Percentiles rank a stretch among this genome's conserved stretches.
Conservation (phyloP, 1,140 invertebrate species). For the Hyposmocoma kahamanoa region DNA sequence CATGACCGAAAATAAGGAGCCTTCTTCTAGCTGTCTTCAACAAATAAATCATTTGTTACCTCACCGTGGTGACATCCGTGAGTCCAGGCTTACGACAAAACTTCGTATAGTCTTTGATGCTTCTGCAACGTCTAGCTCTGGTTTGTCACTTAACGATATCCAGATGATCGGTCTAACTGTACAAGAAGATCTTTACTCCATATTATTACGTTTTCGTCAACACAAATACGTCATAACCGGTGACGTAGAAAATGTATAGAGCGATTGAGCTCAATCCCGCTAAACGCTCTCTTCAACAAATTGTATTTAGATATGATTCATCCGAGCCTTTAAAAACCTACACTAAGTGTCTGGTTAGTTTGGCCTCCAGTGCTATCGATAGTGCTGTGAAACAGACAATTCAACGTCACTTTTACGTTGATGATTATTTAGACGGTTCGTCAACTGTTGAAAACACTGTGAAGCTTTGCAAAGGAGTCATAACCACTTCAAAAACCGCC, state of each 20-base stretch:
- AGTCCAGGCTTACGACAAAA: constrained; percentile 24
- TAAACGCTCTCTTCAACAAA: neutral
- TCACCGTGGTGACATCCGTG: constrained; percentile 39
- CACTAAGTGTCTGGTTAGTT: constrained; percentile 1
- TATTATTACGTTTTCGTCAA: constrained; percentile 29
- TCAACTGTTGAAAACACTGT: neutral
- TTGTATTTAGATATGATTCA: neutral
- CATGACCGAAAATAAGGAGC: constrained; percentile 3
- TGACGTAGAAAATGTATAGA: neutral
- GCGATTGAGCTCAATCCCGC: neutral
- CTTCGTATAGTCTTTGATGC: constrained; percentile 32
- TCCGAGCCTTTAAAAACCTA: neutral
- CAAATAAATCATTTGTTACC: constrained; percentile 31
- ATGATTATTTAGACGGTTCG: neutral
- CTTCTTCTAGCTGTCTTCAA: neutral
- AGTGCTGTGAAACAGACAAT: constrained; percentile 8
- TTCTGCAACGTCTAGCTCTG: constrained; percentile 13
- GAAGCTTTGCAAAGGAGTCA: constrained; percentile 8
- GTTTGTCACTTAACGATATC: constrained; percentile 16
- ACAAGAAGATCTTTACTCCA: constrained; percentile 36
- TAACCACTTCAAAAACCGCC: constrained; percentile 2
- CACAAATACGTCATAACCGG: constrained; percentile 23
- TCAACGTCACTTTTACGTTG: constrained; percentile 14
- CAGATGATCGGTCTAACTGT: constrained; percentile 35
- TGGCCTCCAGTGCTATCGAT: constrained; percentile 4